Evolutionary conservation across 2,113 vertebrate species (phyloP).

Genomic region (Tiliqua scincoides): DNA sequence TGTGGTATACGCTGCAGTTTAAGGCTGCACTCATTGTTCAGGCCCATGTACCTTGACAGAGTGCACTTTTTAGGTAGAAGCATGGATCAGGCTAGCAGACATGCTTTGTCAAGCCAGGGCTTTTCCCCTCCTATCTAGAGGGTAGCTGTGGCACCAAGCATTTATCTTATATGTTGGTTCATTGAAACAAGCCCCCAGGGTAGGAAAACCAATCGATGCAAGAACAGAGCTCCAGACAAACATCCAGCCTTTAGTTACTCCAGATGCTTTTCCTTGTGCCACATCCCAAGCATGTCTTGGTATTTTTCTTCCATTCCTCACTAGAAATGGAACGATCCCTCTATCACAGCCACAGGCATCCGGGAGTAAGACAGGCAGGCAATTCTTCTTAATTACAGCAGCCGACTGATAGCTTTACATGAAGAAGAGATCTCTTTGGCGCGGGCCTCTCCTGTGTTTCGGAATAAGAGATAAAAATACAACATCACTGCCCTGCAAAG

Average conservation of each 20-base stretch:
- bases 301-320: not conserved
- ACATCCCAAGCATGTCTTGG: not conserved
- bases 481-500: not conserved
- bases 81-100: not conserved
- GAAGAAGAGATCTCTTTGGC: not conserved
- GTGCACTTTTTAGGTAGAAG: not conserved
- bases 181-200: not conserved
- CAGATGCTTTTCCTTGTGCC: not conserved
- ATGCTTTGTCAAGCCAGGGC: not conserved
- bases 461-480: not conserved
- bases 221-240: not conserved
- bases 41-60: not conserved
- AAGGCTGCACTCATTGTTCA: not conserved
- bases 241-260: not conserved
- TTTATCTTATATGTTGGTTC: not conserved
- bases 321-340: not conserved
- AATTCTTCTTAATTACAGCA: conserved; percentile 11
- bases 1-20: too few relatives aligned
- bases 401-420: not conserved
- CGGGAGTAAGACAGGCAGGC: not conserved
- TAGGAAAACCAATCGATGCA: not conserved
- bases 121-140: not conserved
- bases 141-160: not conserved
- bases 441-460: not conserved
- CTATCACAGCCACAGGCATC: not conserved